Percentiles rank a stretch among this genome's conserved stretches.
These are phyloP conservation scores for Andrena praecox DNA, from an alignment of 2,888 invertebrate genomes.

Conservation along the genomic window DNA sequence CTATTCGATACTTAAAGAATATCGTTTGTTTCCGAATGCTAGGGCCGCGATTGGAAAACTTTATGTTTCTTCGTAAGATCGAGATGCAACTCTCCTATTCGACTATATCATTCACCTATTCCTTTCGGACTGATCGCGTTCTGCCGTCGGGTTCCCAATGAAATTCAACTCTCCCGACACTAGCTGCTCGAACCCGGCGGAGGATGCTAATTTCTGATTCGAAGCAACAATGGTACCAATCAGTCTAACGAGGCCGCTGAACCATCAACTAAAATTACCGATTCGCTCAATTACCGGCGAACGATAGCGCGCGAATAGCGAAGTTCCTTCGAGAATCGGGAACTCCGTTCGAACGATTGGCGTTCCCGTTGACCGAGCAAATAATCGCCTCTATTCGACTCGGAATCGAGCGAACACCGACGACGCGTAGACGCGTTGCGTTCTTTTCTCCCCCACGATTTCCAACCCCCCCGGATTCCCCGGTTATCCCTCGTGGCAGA, in stretches of 20 bases:
- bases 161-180: neutral
- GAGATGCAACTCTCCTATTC: neutral
- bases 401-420: slow-evolving; percentile 1
- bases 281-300: slow-evolving; percentile 9
- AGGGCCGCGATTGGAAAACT: slow-evolving; percentile 2
- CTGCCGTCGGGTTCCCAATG: neutral
- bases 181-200: slow-evolving; percentile 14
- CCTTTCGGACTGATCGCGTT: neutral
- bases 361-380: slow-evolving; percentile 20
- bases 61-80: slow-evolving; percentile 5
- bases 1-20: neutral
- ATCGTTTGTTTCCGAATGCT: neutral
- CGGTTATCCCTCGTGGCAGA: neutral
- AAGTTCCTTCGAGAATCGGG: slow-evolving; percentile 8
- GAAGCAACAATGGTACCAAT: slow-evolving; percentile 20
- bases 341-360: slow-evolving; percentile 1
- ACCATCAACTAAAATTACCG: slow-evolving; percentile 16
- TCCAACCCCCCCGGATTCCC: neutral
- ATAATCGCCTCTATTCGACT: neutral
- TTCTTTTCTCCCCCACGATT: neutral
- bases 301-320: slow-evolving; percentile 5
- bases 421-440: neutral
- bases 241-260: slow-evolving; percentile 23
- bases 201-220: slow-evolving; percentile 18
- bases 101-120: neutral